Evolutionary conservation across 2,888 invertebrate genomes (phyloP).

Genomic region (Magallana nippona): DNA sequence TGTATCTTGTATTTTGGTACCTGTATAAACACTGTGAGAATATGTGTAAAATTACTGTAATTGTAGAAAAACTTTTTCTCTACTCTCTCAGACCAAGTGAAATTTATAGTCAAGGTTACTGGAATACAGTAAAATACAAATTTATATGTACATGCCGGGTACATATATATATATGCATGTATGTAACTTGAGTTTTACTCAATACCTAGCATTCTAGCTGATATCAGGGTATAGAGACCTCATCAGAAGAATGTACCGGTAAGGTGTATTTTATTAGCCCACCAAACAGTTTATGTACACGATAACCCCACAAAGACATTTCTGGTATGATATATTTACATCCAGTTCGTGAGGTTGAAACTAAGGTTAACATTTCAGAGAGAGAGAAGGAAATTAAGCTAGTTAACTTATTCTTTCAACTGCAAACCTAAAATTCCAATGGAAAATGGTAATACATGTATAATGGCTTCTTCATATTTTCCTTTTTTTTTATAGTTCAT

Average conservation of each 20-base stretch:
- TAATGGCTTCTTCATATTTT: too few species aligned
- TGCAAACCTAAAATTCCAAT: neutral
- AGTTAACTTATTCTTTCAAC: neutral
- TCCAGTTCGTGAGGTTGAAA: conserved; percentile 22
- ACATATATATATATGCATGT: too few species aligned
- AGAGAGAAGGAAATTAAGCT: neutral
- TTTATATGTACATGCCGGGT: too few species aligned
- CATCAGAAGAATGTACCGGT: neutral
- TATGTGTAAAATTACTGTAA: too few species aligned
- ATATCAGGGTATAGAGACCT: neutral
- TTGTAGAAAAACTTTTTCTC: too few species aligned
- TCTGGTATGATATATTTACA: neutral
- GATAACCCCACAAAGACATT: neutral
- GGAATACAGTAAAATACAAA: too few species aligned
- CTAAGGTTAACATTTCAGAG: conserved; percentile 20
- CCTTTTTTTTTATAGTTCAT: too few species aligned
- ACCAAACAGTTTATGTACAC: neutral
- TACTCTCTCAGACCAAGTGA: too few species aligned
- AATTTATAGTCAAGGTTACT: too few species aligned
- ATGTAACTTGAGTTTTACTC: neutral
- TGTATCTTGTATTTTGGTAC: too few species aligned
- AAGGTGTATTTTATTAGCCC: conserved; percentile 4
- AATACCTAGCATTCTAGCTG: conserved; percentile 10
- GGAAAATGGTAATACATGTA: too few species aligned
- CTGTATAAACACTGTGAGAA: too few species aligned